Base-by-base conservation (phyloP, 2,888 invertebrate species). In the Tetragnatha montana region DNA sequence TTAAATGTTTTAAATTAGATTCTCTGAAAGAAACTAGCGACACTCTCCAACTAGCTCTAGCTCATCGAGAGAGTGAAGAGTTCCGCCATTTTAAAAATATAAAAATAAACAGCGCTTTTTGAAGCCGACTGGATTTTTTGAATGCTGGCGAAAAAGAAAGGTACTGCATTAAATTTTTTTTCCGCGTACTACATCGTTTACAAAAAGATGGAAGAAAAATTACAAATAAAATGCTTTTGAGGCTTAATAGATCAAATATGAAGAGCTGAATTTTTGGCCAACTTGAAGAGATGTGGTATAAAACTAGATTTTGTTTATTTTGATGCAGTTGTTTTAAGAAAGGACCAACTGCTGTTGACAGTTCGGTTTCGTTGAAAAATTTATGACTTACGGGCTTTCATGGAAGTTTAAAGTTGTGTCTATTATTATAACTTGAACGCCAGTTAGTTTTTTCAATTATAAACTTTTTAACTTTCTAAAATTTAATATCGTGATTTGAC, bases 261-360 rank as follows among this genome's bases (percentile, higher is more conserved):
- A 60, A 60, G 60, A 60, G 60, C 60, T 17, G 60, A 60, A 22
- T 78, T 78, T 75, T 78, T 78, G 51, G 22, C 78, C 78, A 78
- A 60, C 22, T 51, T 21, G 78, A 51, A 60, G 60, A 7, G 60
- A 78, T 22, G 60, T 60, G 60, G 78, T 78, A n/a, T n/a, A 50
- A 76, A 76, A 76, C 21, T 47, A 3, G 50, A n/a, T n/a, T 60
- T 60, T 78, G 10, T n/a, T 60, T 22, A 12, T 60, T 60, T 21
- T 12, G 50, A 47, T 60, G 21, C 17, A 50, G n/a, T 21, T 12
- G 35, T 6, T 68, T 8, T 4, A 50, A 76, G 50, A 50, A 76
- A 76, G 50, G 50, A 51, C 19, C 78, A 60, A 51, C 60, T 78
- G 78, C 51, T 51, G 21, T 78, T 78, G 78, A 78, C 78, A 78